A percentile compares a stretch with the other conserved stretches of the same genome.
phyloP scores from a whole-genome alignment of 2,888 invertebrate species.

The Tetropium fuscum region DNA sequence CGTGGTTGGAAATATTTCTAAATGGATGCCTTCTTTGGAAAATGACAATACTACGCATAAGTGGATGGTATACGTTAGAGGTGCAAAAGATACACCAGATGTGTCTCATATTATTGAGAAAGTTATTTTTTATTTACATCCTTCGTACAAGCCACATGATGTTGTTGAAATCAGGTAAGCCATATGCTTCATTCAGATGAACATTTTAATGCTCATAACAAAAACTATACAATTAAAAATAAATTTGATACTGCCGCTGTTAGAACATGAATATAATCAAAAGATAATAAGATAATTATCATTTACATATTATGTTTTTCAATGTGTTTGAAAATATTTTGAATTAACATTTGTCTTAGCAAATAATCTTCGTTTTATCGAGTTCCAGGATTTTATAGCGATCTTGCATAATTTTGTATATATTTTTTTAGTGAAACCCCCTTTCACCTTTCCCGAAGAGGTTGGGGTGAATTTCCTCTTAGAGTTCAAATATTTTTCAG shows the following conservation, averaged over 20 bases:
- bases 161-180: slow-evolving; percentile 82
- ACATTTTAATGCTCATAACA: not conserved
- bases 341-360: no score
- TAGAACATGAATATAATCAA: no score
- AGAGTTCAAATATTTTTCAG: slow-evolving; percentile 84
- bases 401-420: not conserved
- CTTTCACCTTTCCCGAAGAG: slow-evolving; percentile 85
- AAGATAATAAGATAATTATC: no score
- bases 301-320: no score
- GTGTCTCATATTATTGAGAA: slow-evolving; percentile 76
- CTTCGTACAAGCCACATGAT: slow-evolving; percentile 89
- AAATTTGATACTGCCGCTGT: no score
- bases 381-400: not conserved
- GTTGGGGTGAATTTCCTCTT: slow-evolving; percentile 94
- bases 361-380: no score
- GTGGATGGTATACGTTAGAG: slow-evolving; percentile 91
- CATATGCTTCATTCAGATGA: not conserved
- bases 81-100: slow-evolving; percentile 71
- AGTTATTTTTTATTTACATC: slow-evolving; percentile 85
- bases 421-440: slow-evolving; percentile 76
- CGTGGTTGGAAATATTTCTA: slow-evolving; percentile 82
- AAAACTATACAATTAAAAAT: slow-evolving; percentile 2
- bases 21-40: slow-evolving; percentile 79
- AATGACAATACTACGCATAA: slow-evolving; percentile 83
- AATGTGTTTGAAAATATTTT: no score